phyloP scores from a whole-genome alignment of 2,797 vertebrate species.

The Anolis apletophallus region DNA sequence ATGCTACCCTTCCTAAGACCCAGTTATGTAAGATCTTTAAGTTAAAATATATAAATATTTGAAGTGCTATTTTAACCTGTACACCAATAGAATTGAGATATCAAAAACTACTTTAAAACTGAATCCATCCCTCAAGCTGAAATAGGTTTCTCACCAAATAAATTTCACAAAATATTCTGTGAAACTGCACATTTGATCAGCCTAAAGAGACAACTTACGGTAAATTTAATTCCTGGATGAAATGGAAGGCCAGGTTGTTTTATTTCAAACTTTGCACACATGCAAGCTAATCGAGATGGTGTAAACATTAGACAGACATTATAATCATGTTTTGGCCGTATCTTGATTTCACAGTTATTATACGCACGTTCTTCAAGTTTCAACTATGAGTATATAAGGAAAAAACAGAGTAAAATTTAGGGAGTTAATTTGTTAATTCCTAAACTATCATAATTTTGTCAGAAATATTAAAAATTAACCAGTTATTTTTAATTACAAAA shows the following conservation, averaged over 20 bases:
- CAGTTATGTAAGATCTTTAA: too few relatives aligned
- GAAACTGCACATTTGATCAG: background rate
- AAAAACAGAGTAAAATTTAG: background rate
- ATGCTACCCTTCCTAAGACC: too few relatives aligned
- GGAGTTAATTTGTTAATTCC: background rate
- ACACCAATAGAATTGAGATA: too few relatives aligned
- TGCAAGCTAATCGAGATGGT: slow-evolving; percentile 91
- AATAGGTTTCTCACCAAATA: background rate
- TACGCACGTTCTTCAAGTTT: slow-evolving; percentile 89
- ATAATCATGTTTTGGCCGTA: slow-evolving; percentile 90
- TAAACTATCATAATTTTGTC: too few relatives aligned
- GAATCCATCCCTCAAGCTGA: too few relatives aligned
- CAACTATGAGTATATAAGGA: slow-evolving; percentile 80
- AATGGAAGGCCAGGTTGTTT: slow-evolving; percentile 89
- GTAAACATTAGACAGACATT: slow-evolving; percentile 88
- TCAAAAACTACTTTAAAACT: too few relatives aligned
- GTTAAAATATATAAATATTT: too few relatives aligned
- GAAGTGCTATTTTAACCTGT: too few relatives aligned
- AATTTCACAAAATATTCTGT: background rate
- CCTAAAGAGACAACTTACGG: slow-evolving; percentile 79
- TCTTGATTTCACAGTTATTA: slow-evolving; percentile 88
- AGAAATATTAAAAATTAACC: too few relatives aligned
- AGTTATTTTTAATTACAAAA: too few relatives aligned
- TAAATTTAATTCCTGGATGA: slow-evolving; percentile 94
- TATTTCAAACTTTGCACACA: slow-evolving; percentile 96